These are phyloP conservation scores for Hippasteria phrygiana DNA, from an alignment of 53 echinoderm and acorn worm genomes.

Conservation along the genomic window DNA sequence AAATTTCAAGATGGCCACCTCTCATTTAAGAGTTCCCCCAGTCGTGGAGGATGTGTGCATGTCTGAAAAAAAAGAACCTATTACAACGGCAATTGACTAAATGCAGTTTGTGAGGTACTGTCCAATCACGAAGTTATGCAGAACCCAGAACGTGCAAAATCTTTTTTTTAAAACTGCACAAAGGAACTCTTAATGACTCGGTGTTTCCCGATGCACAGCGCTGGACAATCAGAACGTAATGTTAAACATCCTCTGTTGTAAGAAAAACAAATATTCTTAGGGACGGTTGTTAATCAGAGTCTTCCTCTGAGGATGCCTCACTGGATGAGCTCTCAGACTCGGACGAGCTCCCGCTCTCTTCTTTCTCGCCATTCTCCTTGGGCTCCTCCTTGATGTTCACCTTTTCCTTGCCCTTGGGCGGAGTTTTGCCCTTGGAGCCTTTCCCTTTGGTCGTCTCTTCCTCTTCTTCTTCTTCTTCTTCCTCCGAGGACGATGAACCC, in stretches of 20 bases:
- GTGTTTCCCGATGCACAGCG: too few relatives aligned
- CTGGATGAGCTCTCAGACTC: slow-evolving; percentile 67
- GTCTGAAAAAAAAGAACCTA: not conserved
- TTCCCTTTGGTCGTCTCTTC: slow-evolving; percentile 58
- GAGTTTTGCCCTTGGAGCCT: slow-evolving; percentile 19
- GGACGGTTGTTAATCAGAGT: slow-evolving; percentile 21
- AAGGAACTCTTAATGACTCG: too few relatives aligned
- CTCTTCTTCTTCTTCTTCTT: slow-evolving; percentile 75
- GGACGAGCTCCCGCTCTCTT: slow-evolving; percentile 39
- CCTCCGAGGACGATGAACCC: slow-evolving; percentile 31
- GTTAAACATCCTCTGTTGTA: not conserved
- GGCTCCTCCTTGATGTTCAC: slow-evolving; percentile 34
- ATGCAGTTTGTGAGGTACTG: too few relatives aligned
- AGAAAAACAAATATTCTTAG: not conserved
- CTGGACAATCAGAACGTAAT: too few relatives aligned
- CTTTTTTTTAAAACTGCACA: too few relatives aligned
- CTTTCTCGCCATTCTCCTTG: slow-evolving; percentile 50
- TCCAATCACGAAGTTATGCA: too few relatives aligned
- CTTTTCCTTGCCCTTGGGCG: slow-evolving; percentile 22
- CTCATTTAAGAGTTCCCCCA: not conserved
- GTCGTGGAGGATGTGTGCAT: not conserved
- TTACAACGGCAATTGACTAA: too few relatives aligned
- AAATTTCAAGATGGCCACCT: slow-evolving; percentile 2
- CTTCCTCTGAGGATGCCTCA: slow-evolving; percentile 64
- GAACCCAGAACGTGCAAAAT: too few relatives aligned